A percentile compares a stretch with the other conserved stretches of the same genome.
These are phyloP conservation scores for Urocitellus parryii DNA, from an alignment of 2,113 vertebrate genomes.

Conservation along the genomic window DNA sequence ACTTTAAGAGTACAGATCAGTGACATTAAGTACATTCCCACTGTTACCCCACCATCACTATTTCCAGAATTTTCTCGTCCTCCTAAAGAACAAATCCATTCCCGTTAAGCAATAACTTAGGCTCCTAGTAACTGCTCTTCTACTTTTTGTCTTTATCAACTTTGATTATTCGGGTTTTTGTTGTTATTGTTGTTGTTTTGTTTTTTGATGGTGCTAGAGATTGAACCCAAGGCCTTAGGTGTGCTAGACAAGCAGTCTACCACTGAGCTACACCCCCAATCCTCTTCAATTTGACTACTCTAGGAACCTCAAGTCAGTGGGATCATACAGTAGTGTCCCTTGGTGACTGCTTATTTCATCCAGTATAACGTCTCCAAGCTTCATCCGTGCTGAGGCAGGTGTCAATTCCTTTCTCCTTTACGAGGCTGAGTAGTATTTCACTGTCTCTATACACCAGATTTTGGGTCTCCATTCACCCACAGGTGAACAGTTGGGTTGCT, in stretches of 20 bases:
- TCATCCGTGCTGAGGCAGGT: background rate
- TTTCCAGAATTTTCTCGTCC: background rate
- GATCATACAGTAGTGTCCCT: background rate
- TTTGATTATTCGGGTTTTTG: too few relatives aligned
- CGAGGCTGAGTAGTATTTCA: background rate
- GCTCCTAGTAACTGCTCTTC: background rate
- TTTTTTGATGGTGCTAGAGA: too few relatives aligned
- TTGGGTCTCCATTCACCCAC: too few relatives aligned
- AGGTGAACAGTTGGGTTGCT: background rate
- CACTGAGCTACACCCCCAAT: too few relatives aligned
- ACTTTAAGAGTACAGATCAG: background rate
- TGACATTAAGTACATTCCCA: background rate
- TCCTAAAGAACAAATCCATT: background rate
- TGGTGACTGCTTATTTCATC: background rate
- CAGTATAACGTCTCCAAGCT: background rate
- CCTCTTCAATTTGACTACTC: background rate
- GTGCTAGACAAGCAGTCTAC: too few relatives aligned
- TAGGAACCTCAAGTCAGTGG: background rate
- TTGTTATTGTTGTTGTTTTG: too few relatives aligned
- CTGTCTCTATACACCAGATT: background rate
- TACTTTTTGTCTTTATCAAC: background rate
- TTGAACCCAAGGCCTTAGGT: too few relatives aligned
- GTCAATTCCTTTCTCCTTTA: background rate
- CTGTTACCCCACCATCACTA: background rate
- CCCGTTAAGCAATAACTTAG: background rate